Base-by-base conservation (phyloP, 1,140 invertebrate species). In the Nymphalis io region DNA sequence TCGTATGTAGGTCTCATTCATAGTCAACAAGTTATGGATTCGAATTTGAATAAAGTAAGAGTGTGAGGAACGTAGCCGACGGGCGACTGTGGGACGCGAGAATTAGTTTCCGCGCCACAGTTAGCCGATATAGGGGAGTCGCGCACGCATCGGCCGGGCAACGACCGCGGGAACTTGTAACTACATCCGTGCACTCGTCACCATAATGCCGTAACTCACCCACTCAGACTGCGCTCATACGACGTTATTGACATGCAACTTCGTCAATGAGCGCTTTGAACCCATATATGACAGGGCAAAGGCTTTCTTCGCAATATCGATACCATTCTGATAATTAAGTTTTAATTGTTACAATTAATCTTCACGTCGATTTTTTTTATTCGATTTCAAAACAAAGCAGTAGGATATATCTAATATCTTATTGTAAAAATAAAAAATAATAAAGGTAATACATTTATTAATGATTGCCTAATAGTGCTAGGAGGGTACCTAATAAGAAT, bases 151-250 rank as follows among this genome's bases (percentile, higher is more conserved):
- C 78, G 79, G 55, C 70, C 84, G 88, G 88, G 73, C 89, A 89
- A 86, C 84, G 89, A 91, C 89, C 89, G 86, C 78, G 80, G 79
- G 87, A 89, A 91, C 89, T 91, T 91, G 89, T 87, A 86, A 89
- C 87, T 89, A 89, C 86, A 88, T 88, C 81, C 80, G 77, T 65
- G 60, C 64, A 59, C 73, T 68, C 70, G 70, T 40, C 70, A 69
- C 38, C 72, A 73, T 53, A 84, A 80, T 68, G 83, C 60, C 81
- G 70, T 81, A 85, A 83, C 76, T 74, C 39, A 68, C 75, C 38
- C 66, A 51, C 60, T 8, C 40, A 12, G 46, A 33, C 42, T 42
- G 38, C 67, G 61, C 18, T 11, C 44, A 70, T 80, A 79, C 71
- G 76, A 60, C 76, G 60, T 78, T 82, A n/a, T 74, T 6, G 38